Base-by-base conservation (phyloP, 2,797 vertebrate species). In the Atherinosoma microstoma region DNA sequence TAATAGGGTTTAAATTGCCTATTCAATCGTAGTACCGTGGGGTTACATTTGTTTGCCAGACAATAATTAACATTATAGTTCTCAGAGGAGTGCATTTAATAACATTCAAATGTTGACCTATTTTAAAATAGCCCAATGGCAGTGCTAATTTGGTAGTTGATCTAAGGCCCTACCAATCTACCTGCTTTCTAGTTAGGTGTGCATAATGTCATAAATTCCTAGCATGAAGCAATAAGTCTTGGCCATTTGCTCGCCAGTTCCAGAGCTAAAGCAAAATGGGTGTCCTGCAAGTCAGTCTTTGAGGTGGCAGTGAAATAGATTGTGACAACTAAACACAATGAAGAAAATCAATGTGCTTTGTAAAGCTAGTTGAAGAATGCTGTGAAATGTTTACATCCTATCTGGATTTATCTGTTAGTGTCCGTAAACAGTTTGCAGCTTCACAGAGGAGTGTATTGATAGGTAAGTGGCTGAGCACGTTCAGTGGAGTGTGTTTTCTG, bases 171-270 rank as follows among this genome's bases (percentile, higher is more conserved):
- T 53, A 42, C 15, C 24, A 45, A 45, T 70, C 9, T 74, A 32
- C 49, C 64, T 76, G 75, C 64, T 73, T 70, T 75, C 66, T 59
- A 62, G 57, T 78, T 51, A 40, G 64, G 58, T 73, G 63, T 81
- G 49, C 47, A 74, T 53, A 69, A 22, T 13, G 8, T 65, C 57
- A 51, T 65, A 24, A 24, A 67, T 82, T 73, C 56, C 10, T 73
- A 71, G 58, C 54, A 69, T 64, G 54, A 73, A 70, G 63, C 62
- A 30, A 54, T 16, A 27, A 62, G 45, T 67, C 69, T 38, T 86
- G 64, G 56, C 13, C n/a, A 73, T 77, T 76, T 85, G 70, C 1
- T 82, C 3, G 16, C 60, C 45, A 76, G 29, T 61, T 71, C 38
- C 64, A 70, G 40, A 64, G 70, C 9, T 38, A 47, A 47, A 68